These are phyloP conservation scores for Ploceus nigricollis DNA, from an alignment of 2,113 vertebrate species.

Conservation along the genomic window DNA sequence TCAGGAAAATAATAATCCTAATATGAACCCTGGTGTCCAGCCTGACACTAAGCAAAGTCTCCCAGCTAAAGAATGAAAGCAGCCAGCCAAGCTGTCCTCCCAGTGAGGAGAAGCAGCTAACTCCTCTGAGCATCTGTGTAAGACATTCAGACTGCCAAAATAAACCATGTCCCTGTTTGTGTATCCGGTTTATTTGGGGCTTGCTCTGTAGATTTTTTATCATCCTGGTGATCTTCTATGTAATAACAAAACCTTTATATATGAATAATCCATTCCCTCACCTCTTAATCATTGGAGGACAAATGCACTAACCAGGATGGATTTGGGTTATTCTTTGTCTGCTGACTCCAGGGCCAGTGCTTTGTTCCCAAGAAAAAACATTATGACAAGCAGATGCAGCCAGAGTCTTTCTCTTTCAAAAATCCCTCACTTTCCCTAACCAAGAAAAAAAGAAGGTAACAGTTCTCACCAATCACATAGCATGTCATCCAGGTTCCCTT, in stretches of 20 bases:
- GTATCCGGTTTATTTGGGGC: background rate
- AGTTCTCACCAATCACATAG: constrained; percentile 88
- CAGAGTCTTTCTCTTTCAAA: background rate
- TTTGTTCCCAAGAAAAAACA: background rate
- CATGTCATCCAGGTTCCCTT: constrained; percentile 93
- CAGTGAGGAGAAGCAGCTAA: background rate
- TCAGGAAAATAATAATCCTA: background rate
- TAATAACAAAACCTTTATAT: background rate
- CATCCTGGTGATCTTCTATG: background rate
- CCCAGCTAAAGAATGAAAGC: background rate
- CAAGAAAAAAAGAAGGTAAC: background rate
- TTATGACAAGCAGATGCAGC: background rate
- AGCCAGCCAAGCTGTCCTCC: background rate
- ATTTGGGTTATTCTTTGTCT: background rate
- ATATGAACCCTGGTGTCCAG: background rate
- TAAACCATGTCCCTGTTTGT: background rate
- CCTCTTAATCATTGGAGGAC: background rate
- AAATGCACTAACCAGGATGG: background rate
- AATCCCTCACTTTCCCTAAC: background rate
- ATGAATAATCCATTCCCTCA: background rate
- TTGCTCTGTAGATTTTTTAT: background rate
- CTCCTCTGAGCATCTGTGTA: background rate
- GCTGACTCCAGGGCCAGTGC: background rate
- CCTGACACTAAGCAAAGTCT: background rate
- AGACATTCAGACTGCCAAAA: background rate